Base-by-base conservation (phyloP, 2,888 invertebrate species). In the Andrena bucephala region DNA sequence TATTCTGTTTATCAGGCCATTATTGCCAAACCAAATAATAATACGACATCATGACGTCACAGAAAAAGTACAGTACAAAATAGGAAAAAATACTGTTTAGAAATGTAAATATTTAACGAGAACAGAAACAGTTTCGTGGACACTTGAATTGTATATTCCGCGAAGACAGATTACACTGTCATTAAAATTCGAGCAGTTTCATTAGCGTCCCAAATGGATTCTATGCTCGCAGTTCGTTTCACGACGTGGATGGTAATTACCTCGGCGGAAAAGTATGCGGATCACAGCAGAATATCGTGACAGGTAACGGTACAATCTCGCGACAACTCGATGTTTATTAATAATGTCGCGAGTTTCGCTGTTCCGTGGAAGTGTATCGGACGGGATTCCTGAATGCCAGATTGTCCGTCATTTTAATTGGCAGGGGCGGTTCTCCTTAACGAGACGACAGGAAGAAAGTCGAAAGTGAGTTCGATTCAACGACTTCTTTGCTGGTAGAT, bases 271-370 rank as follows among this genome's bases (percentile, higher is more conserved):
- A 78, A 74, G 73, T 59, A 77, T 83, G 78, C 78, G 70, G 69
- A 69, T 74, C 78, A 59, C 13, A 33, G 68, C 65, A 29, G 70
- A 78, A 74, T 73, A 60, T 74, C 74, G 48, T 75, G 83, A 74
- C 77, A 84, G 75, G 71, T 84, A 84, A 84, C 82, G 74, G 77
- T 72, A 84, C 33, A 68, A 67, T 63, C 72, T 50, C 69, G 74
- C 68, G 63, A 81, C 82, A 74, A 42, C 66, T 80, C 69, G 68
- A 73, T 20, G 65, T 59, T 69, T 81, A 81, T 78, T 80, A 80
- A 79, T 80, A 79, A 60, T 33, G 10, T 27, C 66, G 27, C 10
- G 65, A 13, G 59, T 71, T 71, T 81, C 66, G 80, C 48, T 80
- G 50, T 60, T 72, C 63, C 72, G 29, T 62, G 71, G 66, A 81